Conservation (phyloP, 2,888 invertebrate genomes). For the Dryocosmus kuriphilus region DNA sequence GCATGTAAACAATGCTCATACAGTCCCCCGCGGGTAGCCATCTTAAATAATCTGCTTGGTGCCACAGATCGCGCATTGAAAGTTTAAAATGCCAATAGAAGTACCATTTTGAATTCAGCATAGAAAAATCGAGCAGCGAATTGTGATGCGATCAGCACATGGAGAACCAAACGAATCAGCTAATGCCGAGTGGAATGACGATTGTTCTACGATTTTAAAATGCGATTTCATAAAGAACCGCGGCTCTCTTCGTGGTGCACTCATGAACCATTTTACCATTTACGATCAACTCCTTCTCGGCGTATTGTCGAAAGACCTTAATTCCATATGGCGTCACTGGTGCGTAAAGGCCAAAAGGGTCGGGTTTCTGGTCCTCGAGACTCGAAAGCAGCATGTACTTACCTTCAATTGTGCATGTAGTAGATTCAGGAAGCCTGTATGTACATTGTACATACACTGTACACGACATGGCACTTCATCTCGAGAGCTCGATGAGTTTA, state of each 20-base stretch:
- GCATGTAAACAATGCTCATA: too few species aligned
- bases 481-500: constrained; percentile 17
- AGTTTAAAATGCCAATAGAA: too few species aligned
- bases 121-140: constrained; percentile 19
- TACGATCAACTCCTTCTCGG: not conserved
- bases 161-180: constrained; percentile 3
- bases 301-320: constrained; percentile 23
- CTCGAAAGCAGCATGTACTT: constrained; percentile 11
- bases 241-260: constrained; percentile 20
- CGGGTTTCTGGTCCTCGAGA: constrained; percentile 17
- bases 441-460: too few species aligned
- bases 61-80: too few species aligned
- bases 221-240: constrained; percentile 20
- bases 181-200: constrained; percentile 14
- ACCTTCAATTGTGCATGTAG: not conserved
- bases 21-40: too few species aligned
- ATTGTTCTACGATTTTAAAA: constrained; percentile 26
- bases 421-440: not conserved
- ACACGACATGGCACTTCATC: constrained; percentile 18
- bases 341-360: constrained; percentile 16
- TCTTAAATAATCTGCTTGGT: too few species aligned
- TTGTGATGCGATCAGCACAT: not conserved
- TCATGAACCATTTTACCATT: constrained; percentile 18
- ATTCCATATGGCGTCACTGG: constrained; percentile 33
- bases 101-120: constrained; percentile 19